Conservation (phyloP, 2,113 vertebrate species). For the Trematocara zebra region DNA sequence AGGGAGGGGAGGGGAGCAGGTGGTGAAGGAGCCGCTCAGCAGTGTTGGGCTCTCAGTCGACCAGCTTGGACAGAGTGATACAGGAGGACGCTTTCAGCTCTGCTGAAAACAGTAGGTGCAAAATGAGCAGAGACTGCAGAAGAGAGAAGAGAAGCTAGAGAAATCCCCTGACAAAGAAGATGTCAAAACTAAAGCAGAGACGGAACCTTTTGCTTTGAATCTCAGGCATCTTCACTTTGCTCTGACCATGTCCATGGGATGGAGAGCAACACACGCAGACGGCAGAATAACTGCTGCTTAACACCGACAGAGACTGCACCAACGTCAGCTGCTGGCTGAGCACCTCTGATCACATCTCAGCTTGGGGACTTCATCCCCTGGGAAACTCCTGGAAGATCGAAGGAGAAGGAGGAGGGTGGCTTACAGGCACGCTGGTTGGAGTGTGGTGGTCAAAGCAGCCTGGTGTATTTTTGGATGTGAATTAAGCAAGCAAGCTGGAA, state of each 20-base stretch:
- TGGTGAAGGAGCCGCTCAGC: constrained; percentile 15
- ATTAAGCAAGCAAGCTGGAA: constrained; percentile 67
- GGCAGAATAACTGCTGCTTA: neutral
- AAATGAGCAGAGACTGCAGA: constrained; percentile 36
- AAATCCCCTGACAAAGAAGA: neutral
- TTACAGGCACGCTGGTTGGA: constrained; percentile 13
- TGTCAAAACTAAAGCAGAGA: neutral
- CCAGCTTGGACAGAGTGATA: constrained; percentile 9
- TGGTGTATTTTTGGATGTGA: constrained; percentile 73
- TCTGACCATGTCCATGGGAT: neutral
- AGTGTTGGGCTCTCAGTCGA: neutral
- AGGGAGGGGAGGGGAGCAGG: neutral
- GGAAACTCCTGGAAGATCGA: constrained; percentile 48
- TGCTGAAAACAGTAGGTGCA: constrained; percentile 43
- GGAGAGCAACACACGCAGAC: neutral
- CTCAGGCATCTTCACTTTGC: neutral
- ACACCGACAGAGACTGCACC: constrained; percentile 8
- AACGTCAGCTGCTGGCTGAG: constrained; percentile 39
- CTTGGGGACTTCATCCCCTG: constrained; percentile 53
- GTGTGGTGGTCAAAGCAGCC: constrained; percentile 24
- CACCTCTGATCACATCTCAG: constrained; percentile 19
- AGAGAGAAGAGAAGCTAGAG: neutral
- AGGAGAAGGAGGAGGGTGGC: constrained; percentile 23
- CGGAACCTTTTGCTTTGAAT: neutral
- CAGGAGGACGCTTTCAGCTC: constrained; percentile 22